Base-by-base conservation (phyloP, 2,797 vertebrate species). In the Hemitrygon akajei region DNA sequence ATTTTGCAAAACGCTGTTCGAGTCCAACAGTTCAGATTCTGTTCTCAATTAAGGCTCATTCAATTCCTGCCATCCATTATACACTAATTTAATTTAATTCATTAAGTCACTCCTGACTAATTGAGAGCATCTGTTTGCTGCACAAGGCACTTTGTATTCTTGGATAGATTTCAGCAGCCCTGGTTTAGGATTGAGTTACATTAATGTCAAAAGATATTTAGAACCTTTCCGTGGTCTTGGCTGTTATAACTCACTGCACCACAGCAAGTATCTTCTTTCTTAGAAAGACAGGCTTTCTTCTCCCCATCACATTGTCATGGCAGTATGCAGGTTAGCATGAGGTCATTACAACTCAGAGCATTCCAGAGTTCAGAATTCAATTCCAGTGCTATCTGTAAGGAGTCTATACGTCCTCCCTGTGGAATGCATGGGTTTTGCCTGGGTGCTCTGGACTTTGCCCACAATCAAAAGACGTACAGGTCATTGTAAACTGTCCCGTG, bases 81-180 rank as follows among this genome's bases (percentile, higher is more conserved):
- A 9, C 16, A 7, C 86, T 69, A 89, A 89, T 89, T 66, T 89
- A 89, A 89, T 37, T 34, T 66, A 89, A 89, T 37, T 89, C 86
- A 69, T 37, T 37, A 89, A 69, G 86, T 69, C n/a, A 37, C 77
- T 89, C 30, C 60, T 34, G 60, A 63, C 60, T 34, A 69, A 69
- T 69, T 69, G 86, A 69, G 16, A 89, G 86, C 86, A 89, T 87
- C 84, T 89, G 86, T 22, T 89, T 66, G 16, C 86, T 1, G 7
- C 63, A 89, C n/a, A 69, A 89, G 60, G 60, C 34, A n/a, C 18
- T 89, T n/a, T 37, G 63, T 37, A 27, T 89, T 18, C 60, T 69
- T 69, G n/a, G 18, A 37, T 16, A 89, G 60, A 66, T 89, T 37
- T 69, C 16, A 69, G 7, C 18, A 22, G n/a, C 22, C n/a, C n/a